Conservation (phyloP, 2,888 invertebrate genomes). For the Beris morrisii region DNA sequence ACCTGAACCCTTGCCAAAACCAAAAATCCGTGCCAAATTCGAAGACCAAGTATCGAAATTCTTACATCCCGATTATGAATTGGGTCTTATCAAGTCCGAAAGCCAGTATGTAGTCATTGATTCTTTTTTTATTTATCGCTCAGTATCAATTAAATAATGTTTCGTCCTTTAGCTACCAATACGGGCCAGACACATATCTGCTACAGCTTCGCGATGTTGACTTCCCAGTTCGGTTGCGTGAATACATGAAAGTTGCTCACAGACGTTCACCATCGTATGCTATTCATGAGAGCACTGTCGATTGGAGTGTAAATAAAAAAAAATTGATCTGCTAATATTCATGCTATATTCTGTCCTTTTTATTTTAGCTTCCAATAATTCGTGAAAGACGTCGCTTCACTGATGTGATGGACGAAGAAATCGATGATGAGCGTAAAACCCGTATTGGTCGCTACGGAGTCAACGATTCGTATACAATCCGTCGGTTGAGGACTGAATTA, state of each 20-base stretch:
- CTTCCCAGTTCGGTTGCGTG: constrained; percentile 90
- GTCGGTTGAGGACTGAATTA: constrained; percentile 81
- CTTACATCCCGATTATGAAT: constrained; percentile 82
- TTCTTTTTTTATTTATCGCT: background rate
- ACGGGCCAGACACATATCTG: constrained; percentile 95
- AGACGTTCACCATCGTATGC: constrained; percentile 73
- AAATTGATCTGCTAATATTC: background rate
- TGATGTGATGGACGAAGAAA: constrained; percentile 94
- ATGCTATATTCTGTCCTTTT: too few species aligned
- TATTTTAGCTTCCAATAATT: constrained; percentile 75
- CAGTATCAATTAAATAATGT: background rate
- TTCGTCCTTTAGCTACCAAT: constrained; percentile 74
- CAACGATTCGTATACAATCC: constrained; percentile 68
- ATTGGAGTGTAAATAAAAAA: constrained; percentile 68
- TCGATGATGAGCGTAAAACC: constrained; percentile 84
- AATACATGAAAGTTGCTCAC: constrained; percentile 93
- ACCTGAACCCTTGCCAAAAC: constrained; percentile 61
- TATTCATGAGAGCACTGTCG: constrained; percentile 71
- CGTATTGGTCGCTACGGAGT: constrained; percentile 77
- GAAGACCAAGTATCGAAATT: constrained; percentile 74
- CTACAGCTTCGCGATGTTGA: constrained; percentile 90
- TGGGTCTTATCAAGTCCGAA: constrained; percentile 77
- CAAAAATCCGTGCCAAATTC: constrained; percentile 62
- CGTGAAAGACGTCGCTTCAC: constrained; percentile 88
- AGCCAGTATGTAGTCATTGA: constrained; percentile 70